These are phyloP conservation scores for Malurus leucopterus DNA, from an alignment of 2,797 vertebrate genomes.

Conservation along the genomic window DNA sequence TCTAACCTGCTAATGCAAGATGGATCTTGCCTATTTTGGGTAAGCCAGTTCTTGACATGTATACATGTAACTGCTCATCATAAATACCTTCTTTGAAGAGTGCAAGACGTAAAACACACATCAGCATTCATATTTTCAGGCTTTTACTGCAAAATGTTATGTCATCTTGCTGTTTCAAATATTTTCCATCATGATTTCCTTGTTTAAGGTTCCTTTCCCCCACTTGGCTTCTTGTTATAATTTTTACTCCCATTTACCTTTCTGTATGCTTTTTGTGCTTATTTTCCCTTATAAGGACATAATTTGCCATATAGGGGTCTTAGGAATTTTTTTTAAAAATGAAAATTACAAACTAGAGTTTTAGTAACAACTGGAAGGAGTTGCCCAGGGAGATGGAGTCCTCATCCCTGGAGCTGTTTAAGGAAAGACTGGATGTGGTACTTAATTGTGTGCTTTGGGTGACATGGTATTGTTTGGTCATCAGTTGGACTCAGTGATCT, in stretches of 20 bases:
- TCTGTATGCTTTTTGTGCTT: background rate
- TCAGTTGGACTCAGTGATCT: rapidly evolving
- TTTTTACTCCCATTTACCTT: background rate
- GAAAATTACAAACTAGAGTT: background rate
- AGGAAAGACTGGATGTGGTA: background rate
- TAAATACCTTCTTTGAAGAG: background rate
- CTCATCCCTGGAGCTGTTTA: background rate
- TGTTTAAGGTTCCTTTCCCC: background rate
- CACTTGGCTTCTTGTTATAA: background rate
- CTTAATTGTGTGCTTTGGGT: background rate
- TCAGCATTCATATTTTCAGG: background rate
- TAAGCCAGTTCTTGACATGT: background rate
- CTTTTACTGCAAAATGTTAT: background rate
- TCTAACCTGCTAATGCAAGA: background rate
- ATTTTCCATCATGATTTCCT: background rate
- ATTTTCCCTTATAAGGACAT: background rate
- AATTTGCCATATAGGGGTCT: background rate
- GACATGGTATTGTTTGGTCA: background rate
- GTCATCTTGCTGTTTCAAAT: background rate
- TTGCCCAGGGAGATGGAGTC: background rate
- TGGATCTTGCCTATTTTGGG: background rate
- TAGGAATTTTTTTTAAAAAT: background rate
- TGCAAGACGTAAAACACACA: background rate
- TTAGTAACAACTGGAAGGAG: background rate
- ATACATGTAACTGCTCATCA: rapidly evolving